Base-by-base conservation (phyloP, 2,797 vertebrate genomes). In the Muscicapa comitata region DNA sequence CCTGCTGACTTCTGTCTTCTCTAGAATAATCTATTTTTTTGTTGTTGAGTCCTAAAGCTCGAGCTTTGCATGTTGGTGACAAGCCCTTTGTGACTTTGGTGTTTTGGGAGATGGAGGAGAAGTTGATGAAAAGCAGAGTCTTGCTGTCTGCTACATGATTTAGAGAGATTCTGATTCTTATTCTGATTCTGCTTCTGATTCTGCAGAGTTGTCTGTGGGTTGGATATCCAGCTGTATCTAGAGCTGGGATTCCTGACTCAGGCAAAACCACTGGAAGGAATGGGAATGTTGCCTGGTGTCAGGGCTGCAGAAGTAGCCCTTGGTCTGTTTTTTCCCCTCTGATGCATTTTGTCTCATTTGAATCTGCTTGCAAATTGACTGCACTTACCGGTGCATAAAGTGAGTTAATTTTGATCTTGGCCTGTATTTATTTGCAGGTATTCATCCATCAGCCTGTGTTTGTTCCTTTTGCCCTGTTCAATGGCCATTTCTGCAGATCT, bases 401-500 rank as follows among this genome's bases (percentile, higher is more conserved):
- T 15, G 53, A 82, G 50, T 91, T 96, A 53, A 79, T 92, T 96
- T 89, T 73, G 35, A 59, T 91, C 47, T 90, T 54, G 75, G 67
- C 57, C 75, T 57, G n/a, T n/a, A 9, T 6, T 88, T 43, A 26
- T 45, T 75, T 91, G 31, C 73, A 95, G 72, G 53, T 57, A 7
- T 45, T 80, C 37, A 25, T 57, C 76, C 48, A 17, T 66, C 87
- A 76, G 31, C 29, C 55, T 65, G 21, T 26, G 45, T 62, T 58
- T 93, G 70, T 95, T 96, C 92, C 90, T 65, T 68, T 71, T 92
- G 35, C 70, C 12, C 71, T 33, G 66, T 83, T 95, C 16, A 4
- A 15, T 93, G 92, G 37, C 93, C 88, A 65, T 79, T 84, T 95
- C 82, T 95, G 78, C 86, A 89, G 87, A 68, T 92, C 40, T 50